These are phyloP conservation scores for Ariopsis seemanni DNA, from an alignment of 2,113 vertebrate species.

Conservation along the genomic window DNA sequence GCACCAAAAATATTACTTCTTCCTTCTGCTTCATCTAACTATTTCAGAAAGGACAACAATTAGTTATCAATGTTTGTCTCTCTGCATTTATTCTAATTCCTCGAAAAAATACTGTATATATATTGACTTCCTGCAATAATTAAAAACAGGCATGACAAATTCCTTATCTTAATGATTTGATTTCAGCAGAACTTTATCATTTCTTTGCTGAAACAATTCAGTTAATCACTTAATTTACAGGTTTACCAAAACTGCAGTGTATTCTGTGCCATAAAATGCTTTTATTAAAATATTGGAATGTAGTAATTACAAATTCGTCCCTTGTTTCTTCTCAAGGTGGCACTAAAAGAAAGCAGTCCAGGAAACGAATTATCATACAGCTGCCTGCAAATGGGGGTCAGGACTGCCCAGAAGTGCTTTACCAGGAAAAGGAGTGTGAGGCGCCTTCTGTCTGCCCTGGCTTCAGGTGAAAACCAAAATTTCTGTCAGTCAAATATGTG, in stretches of 20 bases:
- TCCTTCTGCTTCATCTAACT: background rate
- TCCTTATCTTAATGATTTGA: background rate
- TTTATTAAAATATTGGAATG: background rate
- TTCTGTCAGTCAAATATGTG: background rate
- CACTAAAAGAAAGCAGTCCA: conserved; percentile 78
- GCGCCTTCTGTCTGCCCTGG: conserved; percentile 76
- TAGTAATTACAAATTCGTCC: background rate
- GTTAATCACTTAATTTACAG: background rate
- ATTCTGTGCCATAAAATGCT: background rate
- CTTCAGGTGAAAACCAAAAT: conserved; percentile 78
- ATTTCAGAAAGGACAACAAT: background rate
- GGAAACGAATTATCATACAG: conserved; percentile 86
- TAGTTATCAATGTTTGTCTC: background rate
- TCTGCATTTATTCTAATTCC: background rate
- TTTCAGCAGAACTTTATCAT: background rate
- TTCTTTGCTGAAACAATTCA: background rate
- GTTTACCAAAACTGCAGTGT: background rate
- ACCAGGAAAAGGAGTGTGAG: conserved; percentile 89
- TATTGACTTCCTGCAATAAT: background rate
- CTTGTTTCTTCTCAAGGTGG: conserved; percentile 21
- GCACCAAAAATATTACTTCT: too few species aligned
- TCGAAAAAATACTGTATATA: background rate
- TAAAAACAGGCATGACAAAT: background rate
- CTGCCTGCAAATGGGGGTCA: conserved; percentile 87
- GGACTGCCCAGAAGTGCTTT: conserved; percentile 87